Percentiles rank a stretch among this genome's conserved stretches.
Evolutionary conservation across 2,888 invertebrate genomes (phyloP).

Genomic region (Andrena fulva): DNA sequence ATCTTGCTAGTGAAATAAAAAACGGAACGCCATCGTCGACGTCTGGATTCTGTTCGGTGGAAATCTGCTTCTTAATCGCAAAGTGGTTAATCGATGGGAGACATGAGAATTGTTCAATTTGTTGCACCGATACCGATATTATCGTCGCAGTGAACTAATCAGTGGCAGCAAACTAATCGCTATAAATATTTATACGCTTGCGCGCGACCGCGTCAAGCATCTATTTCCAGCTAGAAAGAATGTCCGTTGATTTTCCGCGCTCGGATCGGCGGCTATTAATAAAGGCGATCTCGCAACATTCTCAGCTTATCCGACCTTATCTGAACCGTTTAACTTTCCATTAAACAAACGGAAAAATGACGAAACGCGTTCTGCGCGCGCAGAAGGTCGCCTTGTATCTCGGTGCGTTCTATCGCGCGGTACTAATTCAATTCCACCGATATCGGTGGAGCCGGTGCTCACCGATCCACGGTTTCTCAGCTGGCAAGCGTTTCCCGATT

Average conservation of each 20-base stretch:
- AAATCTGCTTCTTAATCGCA: not conserved
- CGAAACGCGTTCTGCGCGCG: constrained; percentile 29
- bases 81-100: not conserved
- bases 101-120: not conserved
- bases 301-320: constrained; percentile 42
- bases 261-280: constrained; percentile 37
- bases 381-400: constrained; percentile 42
- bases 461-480: not conserved
- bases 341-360: constrained; percentile 50
- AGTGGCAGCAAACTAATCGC: constrained; percentile 9
- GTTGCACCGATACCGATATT: constrained; percentile 10
- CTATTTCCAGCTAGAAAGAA: constrained; percentile 32
- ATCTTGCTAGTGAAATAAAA: too few species aligned
- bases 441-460: not conserved
- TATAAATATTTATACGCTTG: constrained; percentile 26
- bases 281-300: constrained; percentile 41
- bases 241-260: constrained; percentile 17
- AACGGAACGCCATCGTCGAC: too few species aligned
- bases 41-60: not conserved
- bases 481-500: not conserved
- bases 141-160: not conserved
- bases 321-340: constrained; percentile 55
- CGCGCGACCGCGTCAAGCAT: not conserved
- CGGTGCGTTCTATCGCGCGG: constrained; percentile 4
- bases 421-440: constrained; percentile 19